phyloP scores from a whole-genome alignment of 2,888 invertebrate genomes.

The Drosophila ochracea region DNA sequence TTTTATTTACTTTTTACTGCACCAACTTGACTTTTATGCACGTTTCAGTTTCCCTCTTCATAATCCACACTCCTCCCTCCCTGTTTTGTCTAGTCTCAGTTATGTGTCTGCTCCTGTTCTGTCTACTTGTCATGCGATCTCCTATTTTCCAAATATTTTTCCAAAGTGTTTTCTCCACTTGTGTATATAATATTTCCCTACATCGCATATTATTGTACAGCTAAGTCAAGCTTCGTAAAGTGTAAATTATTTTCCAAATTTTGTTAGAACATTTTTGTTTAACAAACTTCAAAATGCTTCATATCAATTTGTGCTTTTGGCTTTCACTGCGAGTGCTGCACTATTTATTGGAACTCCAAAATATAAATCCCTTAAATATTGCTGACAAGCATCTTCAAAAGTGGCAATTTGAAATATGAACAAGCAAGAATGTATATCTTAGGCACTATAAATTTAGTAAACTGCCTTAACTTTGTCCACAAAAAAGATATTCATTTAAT shows the following conservation, averaged over 20 bases:
- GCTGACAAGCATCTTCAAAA: neutral
- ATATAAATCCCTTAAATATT: neutral
- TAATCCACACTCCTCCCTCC: neutral
- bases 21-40: constrained; percentile 64
- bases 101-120: constrained; percentile 2
- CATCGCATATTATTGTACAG: neutral
- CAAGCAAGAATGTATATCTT: neutral
- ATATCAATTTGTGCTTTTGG: neutral
- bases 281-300: neutral
- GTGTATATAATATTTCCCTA: neutral
- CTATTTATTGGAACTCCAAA: neutral
- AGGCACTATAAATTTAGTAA: neutral
- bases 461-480: neutral
- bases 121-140: constrained; percentile 19
- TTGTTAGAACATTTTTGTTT: neutral
- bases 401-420: neutral
- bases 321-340: neutral
- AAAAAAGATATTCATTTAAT: neutral
- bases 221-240: neutral
- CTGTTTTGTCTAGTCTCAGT: constrained; percentile 4
- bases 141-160: neutral
- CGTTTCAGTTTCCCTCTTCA: constrained; percentile 11
- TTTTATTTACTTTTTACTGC: constrained; percentile 66
- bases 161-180: neutral
- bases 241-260: neutral